Evolutionary conservation across 2,797 vertebrate genomes (phyloP), one percentile per base, ranked within the genome.

Genomic region (Halcyon badia): DNA sequence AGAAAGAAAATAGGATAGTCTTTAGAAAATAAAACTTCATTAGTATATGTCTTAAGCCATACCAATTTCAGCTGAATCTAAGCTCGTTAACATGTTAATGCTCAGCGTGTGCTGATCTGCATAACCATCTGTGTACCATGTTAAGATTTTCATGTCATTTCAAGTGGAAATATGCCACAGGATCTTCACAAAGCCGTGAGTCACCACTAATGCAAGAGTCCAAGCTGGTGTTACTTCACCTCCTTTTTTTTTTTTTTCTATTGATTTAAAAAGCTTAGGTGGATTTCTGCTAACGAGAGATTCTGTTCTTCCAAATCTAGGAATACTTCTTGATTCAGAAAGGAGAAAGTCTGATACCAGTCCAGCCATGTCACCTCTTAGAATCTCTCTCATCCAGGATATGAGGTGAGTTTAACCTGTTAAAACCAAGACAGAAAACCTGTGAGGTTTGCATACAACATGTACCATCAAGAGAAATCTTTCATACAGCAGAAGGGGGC

Each of bases 331-430:
- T 82, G 99, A 99, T 96, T 98, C 98, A 25, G 99, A 99, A 96
- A 99, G 99, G 95, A 98, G 99, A 31, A 99, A 99, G 95, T 99
- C 99, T 66, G 99, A 99, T 79, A 98, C 99, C 30, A 98, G 98
- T 78, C 98, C 98, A 42, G 98, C 98, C 68, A 98, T 99, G 99
- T 98, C 99, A 22, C 99, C 99, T 82, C 98, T 99, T 56, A 99
- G 99, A 98, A 97, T 99, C 90, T 99, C 99, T 39, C 98, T 99
- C 41, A 98, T 99, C 93, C 99, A 99, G 96, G 99, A 99, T 97
- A 99, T 99, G 99, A 99, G 99, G 99, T 99, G 96, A 98, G 98
- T 97, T 87, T 90, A 94, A 87, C 17, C 26, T 94, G 26, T 30
- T 69, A 84, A 92, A 58, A 57, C 35, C 65, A 80, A 6, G 14